A percentile compares a stretch with the other conserved stretches of the same genome.
These are phyloP conservation scores for Lissocephala sabroskyi DNA, from an alignment of 2,888 invertebrate species.

Conservation along the genomic window DNA sequence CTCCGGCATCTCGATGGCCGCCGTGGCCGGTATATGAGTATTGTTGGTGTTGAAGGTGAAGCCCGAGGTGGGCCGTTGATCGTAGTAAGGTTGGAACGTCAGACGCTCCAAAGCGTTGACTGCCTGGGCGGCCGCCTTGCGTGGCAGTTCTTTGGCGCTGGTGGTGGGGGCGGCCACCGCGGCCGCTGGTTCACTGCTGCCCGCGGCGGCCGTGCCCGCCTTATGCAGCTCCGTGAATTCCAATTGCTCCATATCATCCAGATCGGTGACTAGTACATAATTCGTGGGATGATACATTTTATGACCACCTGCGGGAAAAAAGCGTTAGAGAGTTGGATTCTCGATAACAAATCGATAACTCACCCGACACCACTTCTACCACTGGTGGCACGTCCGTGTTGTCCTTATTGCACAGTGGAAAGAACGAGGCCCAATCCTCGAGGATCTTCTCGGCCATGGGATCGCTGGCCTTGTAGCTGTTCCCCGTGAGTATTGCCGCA, in stretches of 20 bases:
- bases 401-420: slow-evolving; percentile 83
- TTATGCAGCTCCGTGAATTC: slow-evolving; percentile 68
- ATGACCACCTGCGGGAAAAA: slow-evolving; percentile 82
- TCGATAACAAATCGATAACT: slow-evolving; percentile 10
- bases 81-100: slow-evolving; percentile 66
- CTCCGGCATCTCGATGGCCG: slow-evolving; percentile 78
- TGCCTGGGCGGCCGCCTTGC: slow-evolving; percentile 31
- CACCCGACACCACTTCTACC: slow-evolving; percentile 75
- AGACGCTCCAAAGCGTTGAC: slow-evolving; percentile 50
- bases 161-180: slow-evolving; percentile 42
- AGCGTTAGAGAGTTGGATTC: neutral
- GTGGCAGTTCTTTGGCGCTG: slow-evolving; percentile 29
- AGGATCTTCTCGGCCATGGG: slow-evolving; percentile 84
- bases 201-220: slow-evolving; percentile 28
- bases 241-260: slow-evolving; percentile 78
- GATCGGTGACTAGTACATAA: slow-evolving; percentile 92
- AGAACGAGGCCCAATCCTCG: slow-evolving; percentile 96
- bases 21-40: slow-evolving; percentile 73
- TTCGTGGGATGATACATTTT: slow-evolving; percentile 96
- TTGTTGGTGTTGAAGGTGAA: slow-evolving; percentile 70
- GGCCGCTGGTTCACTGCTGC: slow-evolving; percentile 21
- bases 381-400: slow-evolving; percentile 73
- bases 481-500: slow-evolving; percentile 91
- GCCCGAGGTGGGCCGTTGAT: slow-evolving; percentile 68
- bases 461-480: slow-evolving; percentile 76